Evolutionary conservation across 1,140 invertebrate species (phyloP).

Genomic region (Lethocerus indicus): DNA sequence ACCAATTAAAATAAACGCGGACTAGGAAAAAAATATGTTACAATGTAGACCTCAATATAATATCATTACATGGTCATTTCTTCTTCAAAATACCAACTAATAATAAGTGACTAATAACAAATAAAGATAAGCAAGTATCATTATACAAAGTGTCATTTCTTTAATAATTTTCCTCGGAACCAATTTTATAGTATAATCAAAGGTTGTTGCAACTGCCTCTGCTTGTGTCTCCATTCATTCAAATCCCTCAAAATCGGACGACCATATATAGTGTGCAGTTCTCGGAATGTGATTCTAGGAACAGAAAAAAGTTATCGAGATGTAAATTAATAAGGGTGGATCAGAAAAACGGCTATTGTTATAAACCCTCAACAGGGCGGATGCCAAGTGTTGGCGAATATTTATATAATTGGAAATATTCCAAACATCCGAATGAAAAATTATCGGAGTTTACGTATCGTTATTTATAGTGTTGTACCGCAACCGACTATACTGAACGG

Average conservation of each 20-base stretch:
- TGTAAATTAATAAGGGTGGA: not conserved
- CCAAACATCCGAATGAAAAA: not conserved
- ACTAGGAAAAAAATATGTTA: too few species aligned
- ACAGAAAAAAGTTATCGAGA: conserved; percentile 3
- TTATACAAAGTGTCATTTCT: too few species aligned
- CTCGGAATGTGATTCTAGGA: conserved; percentile 44
- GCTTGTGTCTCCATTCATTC: conserved; percentile 40
- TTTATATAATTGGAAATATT: not conserved
- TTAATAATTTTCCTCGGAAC: too few species aligned
- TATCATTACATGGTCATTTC: too few species aligned
- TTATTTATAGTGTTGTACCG: not conserved
- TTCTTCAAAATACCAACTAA: too few species aligned
- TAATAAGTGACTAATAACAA: too few species aligned
- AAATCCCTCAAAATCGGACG: conserved; percentile 45
- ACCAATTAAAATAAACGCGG: too few species aligned
- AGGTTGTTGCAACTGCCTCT: conserved; percentile 15
- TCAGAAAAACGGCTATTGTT: not conserved
- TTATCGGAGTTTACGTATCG: not conserved
- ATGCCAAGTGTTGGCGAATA: not conserved
- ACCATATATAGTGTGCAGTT: conserved; percentile 49
- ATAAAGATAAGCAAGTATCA: too few species aligned
- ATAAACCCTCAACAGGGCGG: not conserved
- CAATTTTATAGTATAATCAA: conserved; percentile 14
- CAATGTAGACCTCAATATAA: too few species aligned
- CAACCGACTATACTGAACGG: too few species aligned